These are phyloP conservation scores for Holothuria glaberrima DNA, from an alignment of 35 echinoderm and acorn worm genomes.

Conservation along the genomic window DNA sequence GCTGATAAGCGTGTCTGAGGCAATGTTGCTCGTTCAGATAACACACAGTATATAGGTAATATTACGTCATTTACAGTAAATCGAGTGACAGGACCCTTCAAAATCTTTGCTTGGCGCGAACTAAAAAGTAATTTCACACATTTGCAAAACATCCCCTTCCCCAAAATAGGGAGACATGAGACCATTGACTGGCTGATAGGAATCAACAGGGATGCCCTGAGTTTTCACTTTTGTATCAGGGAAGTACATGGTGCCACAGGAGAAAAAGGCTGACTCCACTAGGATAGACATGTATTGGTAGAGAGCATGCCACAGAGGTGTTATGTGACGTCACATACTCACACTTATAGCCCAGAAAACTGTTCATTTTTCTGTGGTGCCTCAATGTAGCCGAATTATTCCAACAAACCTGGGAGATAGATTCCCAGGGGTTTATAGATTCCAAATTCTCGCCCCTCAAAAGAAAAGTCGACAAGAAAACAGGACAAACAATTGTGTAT, in stretches of 20 bases:
- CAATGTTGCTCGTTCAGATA: not conserved
- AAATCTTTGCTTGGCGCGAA: not conserved
- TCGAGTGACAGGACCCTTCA: not conserved
- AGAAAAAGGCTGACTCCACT: not conserved
- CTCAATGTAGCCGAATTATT: not conserved
- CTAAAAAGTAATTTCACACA: not conserved
- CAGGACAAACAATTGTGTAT: not conserved
- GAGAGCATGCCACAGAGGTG: not conserved
- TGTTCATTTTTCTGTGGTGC: not conserved
- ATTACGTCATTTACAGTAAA: not conserved
- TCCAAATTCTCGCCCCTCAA: not conserved
- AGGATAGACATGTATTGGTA: not conserved
- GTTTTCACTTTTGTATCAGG: not conserved
- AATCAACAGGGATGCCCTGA: not conserved
- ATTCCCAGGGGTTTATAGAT: not conserved
- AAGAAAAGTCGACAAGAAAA: not conserved
- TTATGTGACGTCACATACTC: not conserved
- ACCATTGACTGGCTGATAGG: not conserved
- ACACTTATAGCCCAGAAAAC: not conserved
- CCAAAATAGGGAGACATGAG: not conserved
- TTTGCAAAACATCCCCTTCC: slow-evolving; percentile 1
- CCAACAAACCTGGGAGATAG: slow-evolving; percentile 2
- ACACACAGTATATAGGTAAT: not conserved
- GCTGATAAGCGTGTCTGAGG: not conserved
- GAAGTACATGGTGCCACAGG: not conserved